Evolutionary conservation across 2,888 invertebrate genomes (phyloP), one percentile per base, ranked within the genome.

Genomic region (Galerucella pusilla): DNA sequence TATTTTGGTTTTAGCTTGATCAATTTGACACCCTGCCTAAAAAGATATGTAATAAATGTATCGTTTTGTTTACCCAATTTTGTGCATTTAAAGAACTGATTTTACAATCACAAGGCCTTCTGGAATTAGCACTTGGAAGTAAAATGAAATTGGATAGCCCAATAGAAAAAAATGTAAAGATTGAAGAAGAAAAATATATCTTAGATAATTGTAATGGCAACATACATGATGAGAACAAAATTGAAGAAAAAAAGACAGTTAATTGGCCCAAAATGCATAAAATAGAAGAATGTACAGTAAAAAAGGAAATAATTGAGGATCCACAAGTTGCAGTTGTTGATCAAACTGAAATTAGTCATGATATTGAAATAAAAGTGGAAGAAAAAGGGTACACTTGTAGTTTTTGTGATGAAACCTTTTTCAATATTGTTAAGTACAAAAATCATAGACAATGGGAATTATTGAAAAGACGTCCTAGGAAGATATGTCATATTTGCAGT

Each of bases 11-110:
- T 49, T 28, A 66, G 66, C 20, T 66, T 10, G 25, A 66, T 20
- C 14, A 66, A 66, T 11, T 16, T 66, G 66, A 66, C 14, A 25
- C 25, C 25, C n/a, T 66, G 14, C 66, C 66, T 7, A 25, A 46
- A 49, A 66, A 66, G 28, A 66, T 66, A 14, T 66, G 66, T 25
- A 52, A 66, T 28, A 11, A 6, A 49, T 66, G 66, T 52, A 20
- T 52, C 25, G 12, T 25, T 20, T 49, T 49, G 52, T 14, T 66
- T 9, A 49, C 46, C 6, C 49, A 66, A 12, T 66, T 66, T 52
- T 66, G 11, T 66, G 25, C 20, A 5, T 66, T 49, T 28, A 66
- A 66, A 28, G 45, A 66, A 66, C 49, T 52, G 25, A 49, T 66
- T 49, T 46, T 49, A 66, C 25, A 46, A 16, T 16, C 49, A 7